Percentiles rank a stretch among this genome's conserved stretches.
Evolutionary conservation across 2,888 invertebrate species (phyloP).

Genomic region (Theretra japonica): DNA sequence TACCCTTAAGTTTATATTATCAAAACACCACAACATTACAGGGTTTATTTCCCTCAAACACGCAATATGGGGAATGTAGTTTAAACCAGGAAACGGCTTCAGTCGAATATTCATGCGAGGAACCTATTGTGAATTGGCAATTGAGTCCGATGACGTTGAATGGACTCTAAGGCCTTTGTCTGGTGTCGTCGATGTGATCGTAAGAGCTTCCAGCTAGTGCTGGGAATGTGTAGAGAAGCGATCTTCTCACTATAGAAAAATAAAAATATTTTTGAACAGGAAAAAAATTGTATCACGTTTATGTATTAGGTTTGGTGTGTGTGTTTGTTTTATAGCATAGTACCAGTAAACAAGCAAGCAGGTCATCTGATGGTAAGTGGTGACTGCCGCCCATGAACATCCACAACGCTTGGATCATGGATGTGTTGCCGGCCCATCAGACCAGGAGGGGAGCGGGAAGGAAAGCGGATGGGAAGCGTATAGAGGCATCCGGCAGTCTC

Average conservation of each 20-base stretch:
- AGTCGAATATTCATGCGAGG: conserved; percentile 2
- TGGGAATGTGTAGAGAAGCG: neutral
- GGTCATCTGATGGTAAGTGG: no score
- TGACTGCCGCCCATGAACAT: no score
- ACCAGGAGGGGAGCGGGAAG: no score
- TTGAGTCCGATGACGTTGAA: conserved; percentile 8
- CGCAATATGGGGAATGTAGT: neutral
- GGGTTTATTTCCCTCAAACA: neutral
- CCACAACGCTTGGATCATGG: no score
- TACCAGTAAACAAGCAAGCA: no score
- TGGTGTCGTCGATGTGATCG: neutral
- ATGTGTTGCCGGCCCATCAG: no score
- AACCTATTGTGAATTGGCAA: conserved; percentile 22
- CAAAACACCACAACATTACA: neutral
- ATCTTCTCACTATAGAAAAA: neutral
- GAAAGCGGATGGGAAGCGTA: no score
- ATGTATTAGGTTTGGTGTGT: neutral
- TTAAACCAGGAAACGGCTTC: neutral
- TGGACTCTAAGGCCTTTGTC: conserved; percentile 15
- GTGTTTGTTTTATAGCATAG: no score
- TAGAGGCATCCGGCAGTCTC: no score
- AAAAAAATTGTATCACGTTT: neutral
- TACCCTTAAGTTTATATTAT: neutral
- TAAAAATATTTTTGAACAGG: no score
- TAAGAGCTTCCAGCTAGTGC: neutral